Evolutionary conservation across 1,140 invertebrate species (phyloP), one percentile per base, ranked within the genome.

Genomic region (Bombus pascuorum): DNA sequence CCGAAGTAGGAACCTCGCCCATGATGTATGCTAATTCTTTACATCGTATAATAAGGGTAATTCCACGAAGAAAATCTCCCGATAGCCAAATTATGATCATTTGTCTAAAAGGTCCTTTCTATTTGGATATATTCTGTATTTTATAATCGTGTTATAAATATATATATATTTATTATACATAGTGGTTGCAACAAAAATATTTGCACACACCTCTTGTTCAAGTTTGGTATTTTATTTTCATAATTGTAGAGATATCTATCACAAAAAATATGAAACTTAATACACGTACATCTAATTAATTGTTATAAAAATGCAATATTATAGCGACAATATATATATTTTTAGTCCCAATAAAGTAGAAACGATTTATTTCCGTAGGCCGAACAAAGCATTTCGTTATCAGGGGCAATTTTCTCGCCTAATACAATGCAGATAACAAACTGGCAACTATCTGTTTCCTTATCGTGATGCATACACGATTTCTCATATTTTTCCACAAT

Each of bases 401-500:
- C 75, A 39, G 13, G 34, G 57, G 18, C 6, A 65, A 77, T 42
- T 39, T 77, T 65, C 57, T 77, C 75, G 65, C 34, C 39, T 78
- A 78, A 70, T 80, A 70, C 78, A 70, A 70, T 47, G 34, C 34
- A 39, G 78, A 80, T 80, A 80, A 70, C 32, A 22, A 37, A 53
- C 66, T 13, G 65, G 25, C 66, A 80, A 70, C 32, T 70, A 62
- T 70, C n/a, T 68, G 28, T 53, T 12, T 70, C 12, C 78, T 80
- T 80, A 80, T 80, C 78, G 37, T 3, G 32, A 42, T 62, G 75
- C 75, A 77, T 77, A 70, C 65, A 37, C 65, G 65, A 53, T 70
- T 47, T 10, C 32, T 37, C 25, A 47, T 15, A n/a, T 53, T 70
- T 53, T 70, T 53, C 25, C 44, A 37, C 65, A 70, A 80, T 70